Base-by-base conservation (phyloP, 2,888 invertebrate genomes). In the Nebria brevicollis region DNA sequence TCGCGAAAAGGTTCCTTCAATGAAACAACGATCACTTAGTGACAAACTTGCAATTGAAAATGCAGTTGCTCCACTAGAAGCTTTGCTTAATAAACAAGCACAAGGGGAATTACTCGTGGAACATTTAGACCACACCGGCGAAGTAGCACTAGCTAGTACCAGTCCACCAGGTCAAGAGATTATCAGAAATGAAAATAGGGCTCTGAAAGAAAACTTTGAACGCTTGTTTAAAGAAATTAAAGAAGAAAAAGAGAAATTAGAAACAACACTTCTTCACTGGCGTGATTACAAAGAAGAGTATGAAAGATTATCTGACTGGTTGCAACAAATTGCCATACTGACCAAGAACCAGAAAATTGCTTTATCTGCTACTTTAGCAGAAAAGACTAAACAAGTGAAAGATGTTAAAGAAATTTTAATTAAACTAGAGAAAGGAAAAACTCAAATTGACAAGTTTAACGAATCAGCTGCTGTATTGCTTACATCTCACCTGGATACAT, bases 271-370 rank as follows among this genome's bases (percentile, higher is more conserved):
- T 82, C 91, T 92, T 77, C 95, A 96, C 86, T 96, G 97, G 95
- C 92, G 96, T 79, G 95, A 96, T 83, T 97, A 96, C 89, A 97
- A 97, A 88, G 97, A 97, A 86, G 97, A 97, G 88, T 97, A 96
- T 86, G 97, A 97, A 87, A 92, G 96, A 82, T 89, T 97, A 15
- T 96, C 96, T 76, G 97, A 97, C 88, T 97, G 97, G 97, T 89
- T 97, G 43, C 97, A 97, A 86, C 97, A 97, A 88, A 96, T 96
- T 86, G 97, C 97, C 85, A 96, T 97, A 85, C 91, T 97, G 8
- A 95, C 97, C 11, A 97, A 97, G 87, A 96, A 96, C 81, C 96
- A 97, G 85, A 97, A 97, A 88, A 93, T 96, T 34, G 94, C 95
- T 26, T 90, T 97, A 11, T 91, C 95, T 34, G 93, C 96, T 2